phyloP scores from a whole-genome alignment of 37 sponge, comb jelly and placozoan species.

The Petrosia ficiformis region DNA sequence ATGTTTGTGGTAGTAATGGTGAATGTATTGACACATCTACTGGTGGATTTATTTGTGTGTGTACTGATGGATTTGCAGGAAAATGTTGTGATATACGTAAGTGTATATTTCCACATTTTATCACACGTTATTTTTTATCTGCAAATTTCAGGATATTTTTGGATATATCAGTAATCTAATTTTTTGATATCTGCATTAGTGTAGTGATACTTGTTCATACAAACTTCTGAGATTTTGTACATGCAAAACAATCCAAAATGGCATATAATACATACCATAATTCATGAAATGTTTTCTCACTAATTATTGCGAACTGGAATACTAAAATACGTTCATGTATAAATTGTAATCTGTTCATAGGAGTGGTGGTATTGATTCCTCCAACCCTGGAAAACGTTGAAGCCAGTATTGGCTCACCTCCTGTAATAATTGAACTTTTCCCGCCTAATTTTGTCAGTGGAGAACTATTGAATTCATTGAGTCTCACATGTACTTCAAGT shows the following conservation, averaged over 20 bases:
- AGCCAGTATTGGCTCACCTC: not conserved
- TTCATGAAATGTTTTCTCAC: no score
- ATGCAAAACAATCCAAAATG: no score
- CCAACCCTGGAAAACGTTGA: not conserved
- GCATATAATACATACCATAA: no score
- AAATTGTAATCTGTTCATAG: no score
- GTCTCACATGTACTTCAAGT: constrained; percentile 16
- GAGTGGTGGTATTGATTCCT: not conserved
- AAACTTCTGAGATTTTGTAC: no score
- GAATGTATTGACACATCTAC: not conserved
- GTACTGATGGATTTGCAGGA: not conserved
- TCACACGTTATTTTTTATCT: no score
- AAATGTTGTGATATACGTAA: not conserved
- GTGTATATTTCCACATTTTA: not conserved
- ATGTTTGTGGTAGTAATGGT: not conserved
- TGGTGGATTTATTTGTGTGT: not conserved
- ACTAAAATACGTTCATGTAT: no score
- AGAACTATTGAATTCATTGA: not conserved
- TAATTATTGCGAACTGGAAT: no score
- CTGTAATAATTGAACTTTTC: not conserved
- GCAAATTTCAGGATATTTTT: no score
- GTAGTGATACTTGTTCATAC: no score
- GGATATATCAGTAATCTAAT: no score
- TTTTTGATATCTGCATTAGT: no score
- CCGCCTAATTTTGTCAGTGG: not conserved